Conservation (phyloP, 2,888 invertebrate species). For the Abscondita cerata region DNA sequence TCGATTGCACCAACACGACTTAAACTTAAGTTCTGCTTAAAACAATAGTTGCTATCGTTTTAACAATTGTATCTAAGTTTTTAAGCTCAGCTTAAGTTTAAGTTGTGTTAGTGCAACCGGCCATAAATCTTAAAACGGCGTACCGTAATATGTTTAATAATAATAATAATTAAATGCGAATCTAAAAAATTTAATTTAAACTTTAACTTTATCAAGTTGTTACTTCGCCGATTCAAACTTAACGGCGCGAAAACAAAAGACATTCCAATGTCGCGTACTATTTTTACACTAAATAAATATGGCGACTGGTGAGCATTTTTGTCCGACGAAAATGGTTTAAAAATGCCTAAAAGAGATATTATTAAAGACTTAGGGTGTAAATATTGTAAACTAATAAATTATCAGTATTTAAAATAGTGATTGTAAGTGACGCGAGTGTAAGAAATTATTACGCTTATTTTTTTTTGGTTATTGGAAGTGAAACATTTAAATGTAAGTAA, state of each 20-base stretch:
- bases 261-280: constrained; percentile 54
- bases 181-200: not conserved
- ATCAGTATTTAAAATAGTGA: constrained; percentile 23
- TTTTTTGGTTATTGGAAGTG: not conserved
- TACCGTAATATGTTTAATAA: no score
- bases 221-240: not conserved
- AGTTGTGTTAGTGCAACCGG: no score
- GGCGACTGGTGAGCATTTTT: constrained; percentile 51
- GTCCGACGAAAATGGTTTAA: constrained; percentile 48
- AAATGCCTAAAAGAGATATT: constrained; percentile 37
- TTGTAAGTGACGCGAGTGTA: constrained; percentile 24
- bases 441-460: not conserved
- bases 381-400: constrained; percentile 10
- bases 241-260: constrained; percentile 30
- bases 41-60: no score
- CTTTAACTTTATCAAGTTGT: constrained; percentile 2
- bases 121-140: no score
- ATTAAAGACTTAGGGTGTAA: constrained; percentile 32
- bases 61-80: no score
- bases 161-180: no score
- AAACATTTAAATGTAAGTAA: not conserved
- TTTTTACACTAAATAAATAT: constrained; percentile 57
- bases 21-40: no score
- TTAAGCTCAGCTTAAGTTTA: no score
- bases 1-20: no score